Conservation (phyloP, 2,797 vertebrate genomes). For the Cuculus canorus region DNA sequence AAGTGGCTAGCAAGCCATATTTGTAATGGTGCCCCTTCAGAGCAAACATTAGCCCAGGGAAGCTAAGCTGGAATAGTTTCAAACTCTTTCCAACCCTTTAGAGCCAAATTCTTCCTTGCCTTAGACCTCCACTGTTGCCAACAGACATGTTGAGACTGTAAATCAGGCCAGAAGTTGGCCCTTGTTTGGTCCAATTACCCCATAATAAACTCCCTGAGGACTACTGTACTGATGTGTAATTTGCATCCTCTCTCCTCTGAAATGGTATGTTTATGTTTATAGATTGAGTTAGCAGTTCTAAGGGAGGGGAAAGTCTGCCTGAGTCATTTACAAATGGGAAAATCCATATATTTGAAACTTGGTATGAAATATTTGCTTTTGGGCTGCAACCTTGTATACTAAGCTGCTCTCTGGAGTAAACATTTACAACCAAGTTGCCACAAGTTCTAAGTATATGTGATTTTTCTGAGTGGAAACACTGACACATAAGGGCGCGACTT, state of each 20-base stretch:
- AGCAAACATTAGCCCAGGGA: slow-evolving; percentile 2
- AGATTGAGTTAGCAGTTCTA: slow-evolving; percentile 62
- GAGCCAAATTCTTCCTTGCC: slow-evolving; percentile 44
- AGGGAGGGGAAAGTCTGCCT: slow-evolving; percentile 48
- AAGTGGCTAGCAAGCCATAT: not conserved
- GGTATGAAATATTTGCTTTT: slow-evolving; percentile 67
- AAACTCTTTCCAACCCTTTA: slow-evolving; percentile 35
- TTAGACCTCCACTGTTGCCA: slow-evolving; percentile 10
- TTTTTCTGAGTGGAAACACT: slow-evolving; percentile 42
- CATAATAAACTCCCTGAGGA: slow-evolving; percentile 54
- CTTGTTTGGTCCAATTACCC: slow-evolving; percentile 57
- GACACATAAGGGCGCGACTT: slow-evolving; percentile 36
- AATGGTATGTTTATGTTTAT: slow-evolving; percentile 56
- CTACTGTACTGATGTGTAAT: slow-evolving; percentile 28
- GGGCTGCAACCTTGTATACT: slow-evolving; percentile 40
- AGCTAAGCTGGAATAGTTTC: not conserved
- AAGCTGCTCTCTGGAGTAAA: slow-evolving; percentile 56
- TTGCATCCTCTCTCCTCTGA: slow-evolving; percentile 53
- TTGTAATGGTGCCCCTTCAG: not conserved
- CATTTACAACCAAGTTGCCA: slow-evolving; percentile 75
- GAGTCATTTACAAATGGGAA: slow-evolving; percentile 67
- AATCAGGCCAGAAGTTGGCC: slow-evolving; percentile 55
- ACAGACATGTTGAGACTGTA: slow-evolving; percentile 39
- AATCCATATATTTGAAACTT: slow-evolving; percentile 66
- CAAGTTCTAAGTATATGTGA: slow-evolving; percentile 62